These are phyloP conservation scores for Artemia franciscana DNA, from an alignment of 1,140 invertebrate genomes.

Conservation along the genomic window DNA sequence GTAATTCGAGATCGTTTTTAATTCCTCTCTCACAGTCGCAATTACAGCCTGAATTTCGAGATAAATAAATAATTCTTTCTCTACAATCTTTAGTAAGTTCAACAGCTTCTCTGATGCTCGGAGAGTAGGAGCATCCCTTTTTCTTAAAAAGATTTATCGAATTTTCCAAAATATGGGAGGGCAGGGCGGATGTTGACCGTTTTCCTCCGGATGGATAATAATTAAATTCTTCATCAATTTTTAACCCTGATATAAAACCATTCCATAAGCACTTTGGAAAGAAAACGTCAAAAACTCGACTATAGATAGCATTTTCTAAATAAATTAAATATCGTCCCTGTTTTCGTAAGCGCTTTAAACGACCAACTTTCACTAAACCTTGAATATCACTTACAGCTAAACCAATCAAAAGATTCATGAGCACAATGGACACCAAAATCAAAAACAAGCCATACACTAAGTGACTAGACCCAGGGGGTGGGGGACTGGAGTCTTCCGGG, in stretches of 20 bases:
- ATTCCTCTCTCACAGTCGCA: no score
- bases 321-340: constrained; percentile 22
- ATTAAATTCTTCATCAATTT: neutral
- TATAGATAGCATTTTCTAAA: constrained; percentile 16
- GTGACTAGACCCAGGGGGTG: constrained; percentile 14
- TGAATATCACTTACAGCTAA: constrained; percentile 36
- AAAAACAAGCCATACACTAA: constrained; percentile 32
- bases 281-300: neutral
- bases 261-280: neutral
- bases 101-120: no score
- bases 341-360: constrained; percentile 21
- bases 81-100: no score
- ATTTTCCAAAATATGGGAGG: no score
- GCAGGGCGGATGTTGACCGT: no score
- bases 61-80: no score
- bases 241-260: neutral
- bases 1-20: no score
- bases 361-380: constrained; percentile 27
- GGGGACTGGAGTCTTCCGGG: constrained; percentile 17
- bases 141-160: no score
- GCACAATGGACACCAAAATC: constrained; percentile 32
- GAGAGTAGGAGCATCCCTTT: no score
- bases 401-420: constrained; percentile 35
- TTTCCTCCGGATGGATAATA: neutral
- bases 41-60: no score